These are phyloP conservation scores for Melinaea marsaeus DNA, from an alignment of 2,888 invertebrate species.

Conservation along the genomic window DNA sequence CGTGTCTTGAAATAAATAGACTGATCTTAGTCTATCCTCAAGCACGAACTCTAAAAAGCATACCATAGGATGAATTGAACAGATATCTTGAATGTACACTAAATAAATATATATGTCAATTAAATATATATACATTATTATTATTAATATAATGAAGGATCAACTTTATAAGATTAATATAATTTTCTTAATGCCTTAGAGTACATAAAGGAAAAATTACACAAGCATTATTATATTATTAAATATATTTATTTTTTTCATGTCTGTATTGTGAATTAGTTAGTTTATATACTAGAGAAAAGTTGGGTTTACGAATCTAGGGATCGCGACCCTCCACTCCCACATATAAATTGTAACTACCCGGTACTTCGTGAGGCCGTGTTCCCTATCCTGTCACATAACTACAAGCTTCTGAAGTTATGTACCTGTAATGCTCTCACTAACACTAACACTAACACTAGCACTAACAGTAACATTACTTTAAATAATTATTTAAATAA, in stretches of 20 bases:
- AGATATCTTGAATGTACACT: too few relatives aligned
- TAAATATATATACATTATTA: too few relatives aligned
- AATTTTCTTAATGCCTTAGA: too few relatives aligned
- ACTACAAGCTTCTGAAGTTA: constrained; percentile 16
- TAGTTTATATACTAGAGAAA: not conserved
- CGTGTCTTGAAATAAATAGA: constrained; percentile 6
- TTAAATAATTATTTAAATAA: not conserved
- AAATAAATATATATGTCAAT: too few relatives aligned
- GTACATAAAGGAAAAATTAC: too few relatives aligned
- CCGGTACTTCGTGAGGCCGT: constrained; percentile 15
- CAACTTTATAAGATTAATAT: too few relatives aligned
- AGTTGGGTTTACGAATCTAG: not conserved
- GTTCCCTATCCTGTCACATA: constrained; percentile 6
- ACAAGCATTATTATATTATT: not conserved
- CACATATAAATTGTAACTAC: constrained; percentile 15
- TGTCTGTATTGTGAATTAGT: not conserved
- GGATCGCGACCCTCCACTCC: constrained; percentile 6
- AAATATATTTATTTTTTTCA: not conserved
- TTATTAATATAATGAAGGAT: too few relatives aligned
- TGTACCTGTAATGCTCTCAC: constrained; percentile 7
- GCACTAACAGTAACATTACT: constrained; percentile 1
- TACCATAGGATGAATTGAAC: not conserved
- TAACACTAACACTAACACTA: not conserved
- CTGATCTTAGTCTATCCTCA: not conserved
- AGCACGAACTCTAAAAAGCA: constrained; percentile 7